These are phyloP conservation scores for Brachionus rotundiformis DNA, from an alignment of 1,140 invertebrate genomes.

Conservation along the genomic window DNA sequence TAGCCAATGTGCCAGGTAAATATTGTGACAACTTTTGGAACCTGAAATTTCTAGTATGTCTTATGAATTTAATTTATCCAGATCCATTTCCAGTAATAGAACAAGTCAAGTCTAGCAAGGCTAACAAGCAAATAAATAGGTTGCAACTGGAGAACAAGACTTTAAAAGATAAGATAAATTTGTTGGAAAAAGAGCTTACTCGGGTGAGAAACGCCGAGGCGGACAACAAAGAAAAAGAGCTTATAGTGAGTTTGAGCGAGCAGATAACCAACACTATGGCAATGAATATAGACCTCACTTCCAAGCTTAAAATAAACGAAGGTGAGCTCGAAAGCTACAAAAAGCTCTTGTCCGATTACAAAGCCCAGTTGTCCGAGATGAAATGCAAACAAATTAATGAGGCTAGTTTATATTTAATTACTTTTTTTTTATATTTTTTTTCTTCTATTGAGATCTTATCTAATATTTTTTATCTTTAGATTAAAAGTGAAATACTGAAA, in stretches of 20 bases:
- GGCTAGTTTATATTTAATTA: conserved; percentile 23
- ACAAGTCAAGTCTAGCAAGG: not conserved
- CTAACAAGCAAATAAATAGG: not conserved
- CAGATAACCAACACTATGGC: conserved; percentile 23
- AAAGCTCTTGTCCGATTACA: conserved; percentile 40
- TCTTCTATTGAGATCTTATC: too few relatives aligned
- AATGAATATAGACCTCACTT: conserved; percentile 20
- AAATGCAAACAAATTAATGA: conserved; percentile 40
- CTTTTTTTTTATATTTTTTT: not conserved
- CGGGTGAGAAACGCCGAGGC: not conserved
- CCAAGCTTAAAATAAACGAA: conserved; percentile 42
- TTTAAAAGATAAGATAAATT: not conserved
- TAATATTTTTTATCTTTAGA: conserved; percentile 25
- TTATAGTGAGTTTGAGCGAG: conserved; percentile 16
- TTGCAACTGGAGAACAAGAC: not conserved
- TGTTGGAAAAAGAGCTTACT: not conserved
- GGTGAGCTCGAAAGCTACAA: conserved; percentile 28
- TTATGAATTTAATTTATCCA: too few relatives aligned
- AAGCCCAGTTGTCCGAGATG: conserved; percentile 28
- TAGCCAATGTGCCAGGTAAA: conserved; percentile 29
- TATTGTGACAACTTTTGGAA: not conserved
- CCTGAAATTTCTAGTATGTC: too few relatives aligned
- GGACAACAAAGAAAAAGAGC: conserved; percentile 37
- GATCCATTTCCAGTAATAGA: conserved; percentile 30
- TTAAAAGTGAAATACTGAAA: conserved; percentile 39